phyloP scores from a whole-genome alignment of 1,140 invertebrate species.

The Arion vulgaris region DNA sequence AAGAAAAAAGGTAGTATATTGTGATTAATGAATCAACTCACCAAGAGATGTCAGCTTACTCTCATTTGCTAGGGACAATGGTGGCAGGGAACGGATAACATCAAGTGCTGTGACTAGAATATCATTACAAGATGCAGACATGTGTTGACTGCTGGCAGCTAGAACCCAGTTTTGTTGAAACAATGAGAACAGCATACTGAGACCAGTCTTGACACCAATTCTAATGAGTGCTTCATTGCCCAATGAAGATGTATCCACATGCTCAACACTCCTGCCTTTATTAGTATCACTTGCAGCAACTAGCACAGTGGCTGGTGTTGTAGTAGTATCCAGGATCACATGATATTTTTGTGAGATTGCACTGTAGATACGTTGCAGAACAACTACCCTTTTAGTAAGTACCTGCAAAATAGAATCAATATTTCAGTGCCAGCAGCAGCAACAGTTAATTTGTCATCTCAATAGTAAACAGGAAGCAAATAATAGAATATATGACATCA shows the following conservation, averaged over 20 bases:
- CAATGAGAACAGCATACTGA: slow-evolving; percentile 78
- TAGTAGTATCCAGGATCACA: slow-evolving; percentile 44
- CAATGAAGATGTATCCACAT: slow-evolving; percentile 26
- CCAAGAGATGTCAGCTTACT: slow-evolving; percentile 77
- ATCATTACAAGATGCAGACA: slow-evolving; percentile 76
- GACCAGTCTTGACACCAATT: slow-evolving; percentile 79
- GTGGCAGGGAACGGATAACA: slow-evolving; percentile 77
- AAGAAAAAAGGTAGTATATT: too few relatives aligned
- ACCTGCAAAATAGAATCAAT: slow-evolving; percentile 20
- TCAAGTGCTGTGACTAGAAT: slow-evolving; percentile 77
- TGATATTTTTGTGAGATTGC: slow-evolving; percentile 77
- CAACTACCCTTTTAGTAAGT: slow-evolving; percentile 76
- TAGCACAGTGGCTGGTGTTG: background rate
- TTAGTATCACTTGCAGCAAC: slow-evolving; percentile 32
- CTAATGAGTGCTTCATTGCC: slow-evolving; percentile 79
- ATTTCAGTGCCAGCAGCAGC: too few relatives aligned
- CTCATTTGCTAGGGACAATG: slow-evolving; percentile 78
- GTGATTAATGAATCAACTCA: too few relatives aligned
- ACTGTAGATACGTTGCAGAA: slow-evolving; percentile 78
- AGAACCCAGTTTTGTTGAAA: slow-evolving; percentile 78
- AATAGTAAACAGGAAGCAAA: too few relatives aligned
- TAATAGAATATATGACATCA: too few relatives aligned
- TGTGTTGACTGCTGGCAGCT: slow-evolving; percentile 53
- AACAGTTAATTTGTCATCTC: too few relatives aligned
- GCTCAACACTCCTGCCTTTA: slow-evolving; percentile 18